Evolutionary conservation across 2,888 invertebrate genomes (phyloP).

Genomic region (Acrobasis suavella): DNA sequence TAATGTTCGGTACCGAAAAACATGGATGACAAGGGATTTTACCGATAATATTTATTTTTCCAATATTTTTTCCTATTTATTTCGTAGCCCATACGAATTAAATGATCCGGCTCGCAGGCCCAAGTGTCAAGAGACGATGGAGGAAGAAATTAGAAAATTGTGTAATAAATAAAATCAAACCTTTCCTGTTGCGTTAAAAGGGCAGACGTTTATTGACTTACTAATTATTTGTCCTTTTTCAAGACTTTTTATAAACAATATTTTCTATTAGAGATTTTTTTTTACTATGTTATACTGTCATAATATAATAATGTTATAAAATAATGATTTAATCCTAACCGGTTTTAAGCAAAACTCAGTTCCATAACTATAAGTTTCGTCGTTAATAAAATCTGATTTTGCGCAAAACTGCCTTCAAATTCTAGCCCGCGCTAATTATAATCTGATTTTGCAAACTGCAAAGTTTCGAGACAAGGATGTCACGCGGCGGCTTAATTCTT

Average conservation of each 20-base stretch:
- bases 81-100: background rate
- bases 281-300: too few relatives aligned
- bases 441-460: conserved; percentile 3
- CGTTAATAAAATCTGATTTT: too few relatives aligned
- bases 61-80: conserved; percentile 1
- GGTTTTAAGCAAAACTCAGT: too few relatives aligned
- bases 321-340: too few relatives aligned
- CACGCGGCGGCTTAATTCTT: conserved; percentile 8
- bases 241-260: background rate
- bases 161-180: background rate
- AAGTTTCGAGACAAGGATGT: conserved; percentile 2
- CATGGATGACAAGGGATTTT: conserved; percentile 3
- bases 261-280: background rate
- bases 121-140: background rate
- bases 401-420: too few relatives aligned
- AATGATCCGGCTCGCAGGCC: background rate
- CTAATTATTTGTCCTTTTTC: background rate
- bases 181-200: background rate
- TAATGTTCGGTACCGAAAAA: background rate
- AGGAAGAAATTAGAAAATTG: background rate
- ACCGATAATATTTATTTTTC: background rate
- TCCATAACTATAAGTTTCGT: too few relatives aligned
- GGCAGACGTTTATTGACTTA: background rate
- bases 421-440: background rate
- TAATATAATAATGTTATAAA: too few relatives aligned